Conservation (phyloP, 2,888 invertebrate species). For the Clanis bilineata region DNA sequence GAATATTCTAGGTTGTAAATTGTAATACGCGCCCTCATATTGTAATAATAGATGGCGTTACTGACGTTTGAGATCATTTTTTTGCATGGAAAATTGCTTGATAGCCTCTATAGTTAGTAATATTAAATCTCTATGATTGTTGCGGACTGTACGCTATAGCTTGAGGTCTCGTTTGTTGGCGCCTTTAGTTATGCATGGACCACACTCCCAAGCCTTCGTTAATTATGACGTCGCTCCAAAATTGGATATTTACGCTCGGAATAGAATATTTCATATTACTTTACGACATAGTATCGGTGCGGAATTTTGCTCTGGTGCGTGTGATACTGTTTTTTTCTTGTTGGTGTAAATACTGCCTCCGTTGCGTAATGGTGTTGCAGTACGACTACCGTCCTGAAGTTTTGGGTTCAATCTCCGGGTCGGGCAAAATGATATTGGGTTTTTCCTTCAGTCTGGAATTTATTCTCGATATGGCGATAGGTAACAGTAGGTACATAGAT, state of each 20-base stretch:
- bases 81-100: too few species aligned
- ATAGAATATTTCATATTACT: conserved; percentile 43
- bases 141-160: conserved; percentile 47
- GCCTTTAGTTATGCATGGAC: conserved; percentile 69
- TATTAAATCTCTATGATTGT: conserved; percentile 19
- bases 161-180: conserved; percentile 51
- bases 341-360: not conserved
- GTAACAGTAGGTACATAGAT: too few species aligned
- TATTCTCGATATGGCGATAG: too few species aligned
- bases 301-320: not conserved
- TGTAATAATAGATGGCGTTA: too few species aligned
- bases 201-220: conserved; percentile 62
- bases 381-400: too few species aligned
- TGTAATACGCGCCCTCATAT: too few species aligned
- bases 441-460: too few species aligned
- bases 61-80: too few species aligned
- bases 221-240: conserved; percentile 69
- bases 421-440: too few species aligned
- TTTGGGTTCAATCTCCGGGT: too few species aligned
- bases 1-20: too few species aligned
- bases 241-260: conserved; percentile 58
- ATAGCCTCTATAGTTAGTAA: too few species aligned
- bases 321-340: not conserved
- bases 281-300: conserved; percentile 23
- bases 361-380: not conserved